A percentile compares a stretch with the other conserved stretches of the same genome.
Conservation (phyloP, 2,113 vertebrate genomes). For the Cinclus mexicanus region DNA sequence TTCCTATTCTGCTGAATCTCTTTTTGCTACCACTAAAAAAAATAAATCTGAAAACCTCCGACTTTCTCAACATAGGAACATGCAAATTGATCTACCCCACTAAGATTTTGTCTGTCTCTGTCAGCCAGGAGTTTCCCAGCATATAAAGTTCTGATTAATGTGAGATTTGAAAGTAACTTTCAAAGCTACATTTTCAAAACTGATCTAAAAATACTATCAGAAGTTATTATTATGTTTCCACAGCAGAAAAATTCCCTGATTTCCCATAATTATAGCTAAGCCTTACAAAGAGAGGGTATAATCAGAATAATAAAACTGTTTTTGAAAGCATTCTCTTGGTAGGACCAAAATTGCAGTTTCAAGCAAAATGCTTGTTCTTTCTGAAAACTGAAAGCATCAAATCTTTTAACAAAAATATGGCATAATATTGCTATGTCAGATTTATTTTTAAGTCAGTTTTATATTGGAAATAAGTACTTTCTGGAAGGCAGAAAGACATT, state of each 20-base stretch:
- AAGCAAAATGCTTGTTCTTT: not conserved
- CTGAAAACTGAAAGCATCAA: not conserved
- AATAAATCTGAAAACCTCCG: not conserved
- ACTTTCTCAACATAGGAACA: not conserved
- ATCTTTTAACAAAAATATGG: not conserved
- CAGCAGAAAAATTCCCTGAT: not conserved
- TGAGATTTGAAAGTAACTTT: not conserved
- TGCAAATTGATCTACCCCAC: not conserved
- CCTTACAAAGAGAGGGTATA: slow-evolving; percentile 14
- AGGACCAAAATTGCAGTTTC: not conserved
- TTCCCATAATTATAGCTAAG: slow-evolving; percentile 30
- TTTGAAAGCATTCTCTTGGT: not conserved
- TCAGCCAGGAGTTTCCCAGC: not conserved
- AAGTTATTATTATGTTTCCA: slow-evolving; percentile 40
- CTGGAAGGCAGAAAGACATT: not conserved
- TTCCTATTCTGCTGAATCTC: not conserved
- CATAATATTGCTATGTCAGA: not conserved
- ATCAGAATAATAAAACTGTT: slow-evolving; percentile 18
- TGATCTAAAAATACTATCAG: slow-evolving; percentile 32
- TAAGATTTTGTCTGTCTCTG: not conserved
- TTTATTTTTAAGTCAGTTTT: not conserved
- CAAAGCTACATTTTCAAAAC: not conserved
- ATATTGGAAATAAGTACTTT: not conserved
- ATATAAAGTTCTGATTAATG: not conserved
- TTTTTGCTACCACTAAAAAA: not conserved